Evolutionary conservation across 1,140 invertebrate species (phyloP).

Genomic region (Formica selysi): DNA sequence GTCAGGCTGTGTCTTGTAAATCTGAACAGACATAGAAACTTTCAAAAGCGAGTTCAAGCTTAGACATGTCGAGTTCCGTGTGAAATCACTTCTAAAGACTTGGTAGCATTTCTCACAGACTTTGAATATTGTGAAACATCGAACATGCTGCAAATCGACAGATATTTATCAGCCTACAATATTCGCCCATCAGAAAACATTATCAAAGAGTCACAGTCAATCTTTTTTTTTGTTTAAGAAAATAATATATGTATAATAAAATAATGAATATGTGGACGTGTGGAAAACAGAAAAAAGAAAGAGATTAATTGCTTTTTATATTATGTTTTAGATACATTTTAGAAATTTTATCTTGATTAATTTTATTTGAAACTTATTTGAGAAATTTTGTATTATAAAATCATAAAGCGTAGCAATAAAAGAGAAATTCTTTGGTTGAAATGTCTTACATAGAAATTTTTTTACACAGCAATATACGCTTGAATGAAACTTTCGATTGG

Average conservation of each 20-base stretch:
- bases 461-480: neutral
- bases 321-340: neutral
- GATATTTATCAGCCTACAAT: constrained; percentile 35
- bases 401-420: neutral
- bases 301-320: neutral
- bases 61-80: neutral
- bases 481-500: neutral
- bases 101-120: constrained; percentile 22
- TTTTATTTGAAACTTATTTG: neutral
- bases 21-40: constrained; percentile 12
- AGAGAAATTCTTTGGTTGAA: neutral
- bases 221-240: constrained; percentile 12
- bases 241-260: constrained; percentile 1
- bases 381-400: neutral
- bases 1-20: neutral
- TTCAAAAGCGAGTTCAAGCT: neutral
- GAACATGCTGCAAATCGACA: constrained; percentile 26
- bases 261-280: neutral
- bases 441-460: neutral
- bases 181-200: neutral
- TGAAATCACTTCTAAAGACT: constrained; percentile 38
- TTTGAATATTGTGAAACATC: constrained; percentile 31
- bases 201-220: constrained; percentile 2
- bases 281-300: neutral
- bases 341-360: neutral